Conservation (phyloP, 2,888 invertebrate genomes). For the Rhimphoctona megacephalus region DNA sequence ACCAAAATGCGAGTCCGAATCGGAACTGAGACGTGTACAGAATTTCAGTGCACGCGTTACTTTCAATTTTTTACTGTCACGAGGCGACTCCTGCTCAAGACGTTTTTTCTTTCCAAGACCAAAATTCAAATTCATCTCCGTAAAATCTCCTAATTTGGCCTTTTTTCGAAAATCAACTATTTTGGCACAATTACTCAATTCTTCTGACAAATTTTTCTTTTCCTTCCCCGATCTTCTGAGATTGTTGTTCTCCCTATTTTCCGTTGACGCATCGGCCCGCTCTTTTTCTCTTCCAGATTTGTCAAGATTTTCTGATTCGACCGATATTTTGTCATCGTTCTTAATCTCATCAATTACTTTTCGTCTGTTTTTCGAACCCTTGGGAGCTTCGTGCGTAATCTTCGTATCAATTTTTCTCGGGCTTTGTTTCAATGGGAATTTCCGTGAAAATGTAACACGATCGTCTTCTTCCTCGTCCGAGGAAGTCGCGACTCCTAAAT, state of each 20-base stretch:
- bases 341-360: conserved; percentile 1
- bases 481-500: not conserved
- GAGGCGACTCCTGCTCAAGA: not conserved
- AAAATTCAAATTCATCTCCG: not conserved
- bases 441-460: not conserved
- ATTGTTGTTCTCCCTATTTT: not conserved
- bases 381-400: not conserved
- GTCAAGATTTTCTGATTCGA: not conserved
- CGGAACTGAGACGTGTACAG: conserved; percentile 16
- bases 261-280: not conserved
- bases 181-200: not conserved
- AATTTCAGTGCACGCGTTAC: not conserved
- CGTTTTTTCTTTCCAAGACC: not conserved
- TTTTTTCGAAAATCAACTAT: not conserved
- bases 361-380: not conserved
- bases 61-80: not conserved
- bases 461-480: conserved; percentile 16
- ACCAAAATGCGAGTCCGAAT: conserved; percentile 19
- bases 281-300: not conserved
- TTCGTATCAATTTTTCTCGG: conserved; percentile 11
- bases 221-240: not conserved
- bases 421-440: not conserved
- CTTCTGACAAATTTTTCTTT: not conserved
- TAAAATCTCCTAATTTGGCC: not conserved
- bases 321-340: not conserved